phyloP scores from a whole-genome alignment of 1,140 invertebrate species.

The Propsilocerus akamusi region DNA sequence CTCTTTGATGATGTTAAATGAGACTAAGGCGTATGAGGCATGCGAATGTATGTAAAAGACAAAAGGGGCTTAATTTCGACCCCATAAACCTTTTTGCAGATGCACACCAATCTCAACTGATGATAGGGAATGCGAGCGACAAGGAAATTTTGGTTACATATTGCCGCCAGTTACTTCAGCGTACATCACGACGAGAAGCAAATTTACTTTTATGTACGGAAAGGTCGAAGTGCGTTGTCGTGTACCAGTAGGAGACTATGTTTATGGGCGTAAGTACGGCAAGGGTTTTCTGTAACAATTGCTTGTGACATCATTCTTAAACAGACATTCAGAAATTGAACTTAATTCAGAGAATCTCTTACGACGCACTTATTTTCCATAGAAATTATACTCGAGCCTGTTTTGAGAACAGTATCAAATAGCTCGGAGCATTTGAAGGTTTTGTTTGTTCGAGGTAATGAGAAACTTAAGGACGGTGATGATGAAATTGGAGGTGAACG shows the following conservation, averaged over 20 bases:
- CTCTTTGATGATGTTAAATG: too few species aligned
- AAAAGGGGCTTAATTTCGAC: too few species aligned
- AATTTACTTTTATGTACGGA: slow-evolving; percentile 51
- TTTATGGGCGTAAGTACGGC: slow-evolving; percentile 43
- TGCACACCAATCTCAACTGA: slow-evolving; percentile 33
- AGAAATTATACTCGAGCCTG: too few species aligned
- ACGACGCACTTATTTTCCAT: too few species aligned
- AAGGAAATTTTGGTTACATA: slow-evolving; percentile 29
- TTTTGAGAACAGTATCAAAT: slow-evolving; percentile 10
- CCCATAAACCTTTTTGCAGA: slow-evolving; percentile 26
- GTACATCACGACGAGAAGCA: slow-evolving; percentile 40
- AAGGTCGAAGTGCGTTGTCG: slow-evolving; percentile 56
- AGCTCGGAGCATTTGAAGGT: background rate
- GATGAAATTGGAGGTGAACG: background rate
- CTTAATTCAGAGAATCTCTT: too few species aligned
- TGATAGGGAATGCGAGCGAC: slow-evolving; percentile 26
- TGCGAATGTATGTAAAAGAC: too few species aligned
- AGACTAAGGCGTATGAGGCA: too few species aligned
- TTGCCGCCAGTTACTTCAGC: slow-evolving; percentile 47
- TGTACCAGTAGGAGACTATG: slow-evolving; percentile 56
- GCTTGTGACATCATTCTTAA: background rate
- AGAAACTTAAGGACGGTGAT: background rate
- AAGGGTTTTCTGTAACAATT: background rate
- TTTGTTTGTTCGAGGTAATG: background rate
- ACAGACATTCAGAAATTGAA: too few species aligned